phyloP scores from a whole-genome alignment of 53 echinoderm and acorn worm species.

The Crossaster papposus region DNA sequence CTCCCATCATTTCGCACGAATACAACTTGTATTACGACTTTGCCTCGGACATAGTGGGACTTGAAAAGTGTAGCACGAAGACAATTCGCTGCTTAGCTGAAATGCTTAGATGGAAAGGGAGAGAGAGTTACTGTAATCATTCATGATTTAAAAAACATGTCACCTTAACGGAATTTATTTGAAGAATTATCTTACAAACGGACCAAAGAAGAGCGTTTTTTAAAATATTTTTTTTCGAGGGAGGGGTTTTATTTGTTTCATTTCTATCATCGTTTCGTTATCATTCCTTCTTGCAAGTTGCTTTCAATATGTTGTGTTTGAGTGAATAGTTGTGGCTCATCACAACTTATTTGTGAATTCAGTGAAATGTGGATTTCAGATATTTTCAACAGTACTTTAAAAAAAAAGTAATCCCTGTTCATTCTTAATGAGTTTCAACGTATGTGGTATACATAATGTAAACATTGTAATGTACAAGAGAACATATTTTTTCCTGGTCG shows the following conservation, averaged over 20 bases:
- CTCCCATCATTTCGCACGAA: not conserved
- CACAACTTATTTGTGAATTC: not conserved
- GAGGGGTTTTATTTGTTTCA: not conserved
- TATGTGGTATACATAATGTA: conserved; percentile 37
- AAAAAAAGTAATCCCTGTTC: not conserved
- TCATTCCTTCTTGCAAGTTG: not conserved
- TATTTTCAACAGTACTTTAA: conserved; percentile 37
- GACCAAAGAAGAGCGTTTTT: not conserved
- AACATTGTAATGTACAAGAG: conserved; percentile 43
- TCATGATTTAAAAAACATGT: not conserved
- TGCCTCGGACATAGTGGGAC: not conserved
- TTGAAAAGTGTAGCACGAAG: not conserved
- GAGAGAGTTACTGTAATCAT: not conserved
- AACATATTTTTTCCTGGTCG: conserved; percentile 43
- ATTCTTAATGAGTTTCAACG: not conserved
- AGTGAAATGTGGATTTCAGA: not conserved
- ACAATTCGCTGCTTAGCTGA: too few species aligned
- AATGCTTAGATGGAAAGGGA: too few species aligned
- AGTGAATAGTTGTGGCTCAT: not conserved
- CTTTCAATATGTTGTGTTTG: not conserved
- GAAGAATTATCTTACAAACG: not conserved
- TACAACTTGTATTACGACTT: not conserved
- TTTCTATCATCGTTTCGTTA: not conserved
- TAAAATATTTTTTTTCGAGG: too few species aligned
- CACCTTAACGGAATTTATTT: not conserved